phyloP scores from a whole-genome alignment of 1,140 invertebrate species.

The Bombus consobrinus region DNA sequence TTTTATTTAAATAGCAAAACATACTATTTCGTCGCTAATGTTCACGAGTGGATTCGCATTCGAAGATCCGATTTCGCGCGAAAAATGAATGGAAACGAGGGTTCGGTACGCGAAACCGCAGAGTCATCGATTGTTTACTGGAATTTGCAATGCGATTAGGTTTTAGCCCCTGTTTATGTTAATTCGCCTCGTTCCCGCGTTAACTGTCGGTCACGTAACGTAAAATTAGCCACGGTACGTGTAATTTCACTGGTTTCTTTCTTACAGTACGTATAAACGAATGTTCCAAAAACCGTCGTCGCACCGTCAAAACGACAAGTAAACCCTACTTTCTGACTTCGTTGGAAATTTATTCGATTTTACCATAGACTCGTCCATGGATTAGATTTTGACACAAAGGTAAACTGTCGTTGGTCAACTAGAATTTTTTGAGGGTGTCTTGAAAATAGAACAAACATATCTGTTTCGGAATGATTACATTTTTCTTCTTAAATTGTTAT shows the following conservation, averaged over 20 bases:
- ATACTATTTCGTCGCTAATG: no score
- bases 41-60: neutral
- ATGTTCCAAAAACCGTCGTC: neutral
- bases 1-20: neutral
- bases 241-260: neutral
- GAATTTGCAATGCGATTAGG: slow-evolving; percentile 34
- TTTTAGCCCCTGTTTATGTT: slow-evolving; percentile 31
- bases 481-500: neutral
- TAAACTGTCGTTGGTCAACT: no score
- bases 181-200: neutral
- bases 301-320: neutral
- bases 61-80: neutral
- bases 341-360: neutral
- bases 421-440: no score
- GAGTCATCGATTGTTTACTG: slow-evolving; percentile 8
- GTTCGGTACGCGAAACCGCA: slow-evolving; percentile 2
- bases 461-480: neutral
- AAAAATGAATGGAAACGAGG: neutral
- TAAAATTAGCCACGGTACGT: neutral
- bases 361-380: neutral
- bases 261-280: neutral
- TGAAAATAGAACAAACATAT: neutral
- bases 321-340: neutral
- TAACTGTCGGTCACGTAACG: slow-evolving; percentile 3
- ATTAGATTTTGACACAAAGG: neutral